Evolutionary conservation across 2,888 invertebrate genomes (phyloP).

Genomic region (Drosophila vallismaia): DNA sequence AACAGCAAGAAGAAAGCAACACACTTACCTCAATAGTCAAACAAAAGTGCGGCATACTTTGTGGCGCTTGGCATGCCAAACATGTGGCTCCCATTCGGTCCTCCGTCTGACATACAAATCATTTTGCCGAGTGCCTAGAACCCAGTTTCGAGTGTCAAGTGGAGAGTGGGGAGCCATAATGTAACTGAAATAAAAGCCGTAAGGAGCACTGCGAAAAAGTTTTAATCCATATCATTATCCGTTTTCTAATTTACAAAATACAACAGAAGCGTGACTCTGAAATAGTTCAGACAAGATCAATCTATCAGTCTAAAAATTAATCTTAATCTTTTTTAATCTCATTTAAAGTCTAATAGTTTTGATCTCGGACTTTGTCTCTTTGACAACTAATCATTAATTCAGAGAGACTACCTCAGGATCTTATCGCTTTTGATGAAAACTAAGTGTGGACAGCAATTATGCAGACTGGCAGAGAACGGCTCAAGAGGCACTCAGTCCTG

Average conservation of each 20-base stretch:
- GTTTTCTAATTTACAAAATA: not conserved
- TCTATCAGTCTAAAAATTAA: not conserved
- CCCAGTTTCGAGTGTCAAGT: constrained; percentile 24
- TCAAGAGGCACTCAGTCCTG: constrained; percentile 35
- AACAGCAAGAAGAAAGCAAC: constrained; percentile 60
- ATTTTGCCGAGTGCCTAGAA: constrained; percentile 60
- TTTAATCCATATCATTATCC: not conserved
- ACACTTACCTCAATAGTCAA: constrained; percentile 73
- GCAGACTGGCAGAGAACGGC: constrained; percentile 33
- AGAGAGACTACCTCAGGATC: constrained; percentile 43
- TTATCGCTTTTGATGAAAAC: constrained; percentile 36
- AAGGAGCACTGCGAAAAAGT: constrained; percentile 8
- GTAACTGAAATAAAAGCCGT: constrained; percentile 8
- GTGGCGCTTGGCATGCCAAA: constrained; percentile 55
- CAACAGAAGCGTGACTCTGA: not conserved
- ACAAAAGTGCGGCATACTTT: constrained; percentile 72
- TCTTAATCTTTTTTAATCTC: not conserved
- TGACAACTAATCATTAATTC: constrained; percentile 74
- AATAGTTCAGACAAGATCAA: not conserved
- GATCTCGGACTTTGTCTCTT: constrained; percentile 37
- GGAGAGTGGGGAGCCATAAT: constrained; percentile 23
- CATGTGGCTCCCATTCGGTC: constrained; percentile 45
- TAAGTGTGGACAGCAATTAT: constrained; percentile 65
- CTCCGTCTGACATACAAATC: constrained; percentile 70
- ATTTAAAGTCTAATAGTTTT: constrained; percentile 63